Evolutionary conservation across 2,888 invertebrate species (phyloP).

Genomic region (Helicoverpa assulta): DNA sequence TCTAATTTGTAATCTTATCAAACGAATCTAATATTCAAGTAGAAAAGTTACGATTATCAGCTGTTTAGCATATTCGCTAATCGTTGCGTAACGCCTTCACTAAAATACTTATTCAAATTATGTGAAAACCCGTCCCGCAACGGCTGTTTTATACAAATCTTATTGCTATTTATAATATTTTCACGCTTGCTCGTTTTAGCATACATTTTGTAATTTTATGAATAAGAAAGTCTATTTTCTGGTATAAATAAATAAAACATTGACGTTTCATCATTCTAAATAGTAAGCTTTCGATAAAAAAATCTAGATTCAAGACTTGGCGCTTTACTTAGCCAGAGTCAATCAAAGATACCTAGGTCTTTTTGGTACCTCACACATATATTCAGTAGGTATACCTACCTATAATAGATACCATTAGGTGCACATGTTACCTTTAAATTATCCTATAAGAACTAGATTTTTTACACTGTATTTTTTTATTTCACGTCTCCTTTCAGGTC

Average conservation of each 20-base stretch:
- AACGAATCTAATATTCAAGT: neutral
- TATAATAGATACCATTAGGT: too few relatives aligned
- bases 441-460: too few relatives aligned
- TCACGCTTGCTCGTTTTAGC: slow-evolving; percentile 11
- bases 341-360: too few relatives aligned
- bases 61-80: slow-evolving; percentile 17
- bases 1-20: slow-evolving; percentile 1
- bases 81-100: slow-evolving; percentile 9
- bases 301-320: too few relatives aligned
- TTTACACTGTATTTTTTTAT: neutral
- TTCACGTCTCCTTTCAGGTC: slow-evolving; percentile 83
- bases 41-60: slow-evolving; percentile 2
- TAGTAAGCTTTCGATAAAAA: too few relatives aligned
- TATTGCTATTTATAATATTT: slow-evolving; percentile 10
- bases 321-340: too few relatives aligned
- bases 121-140: slow-evolving; percentile 14
- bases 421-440: too few relatives aligned
- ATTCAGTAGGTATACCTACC: too few relatives aligned
- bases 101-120: slow-evolving; percentile 23
- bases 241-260: neutral
- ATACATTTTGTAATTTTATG: slow-evolving; percentile 1
- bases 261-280: too few relatives aligned
- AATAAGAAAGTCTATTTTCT: slow-evolving; percentile 15
- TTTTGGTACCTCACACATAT: too few relatives aligned
- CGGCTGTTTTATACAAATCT: slow-evolving; percentile 1